phyloP scores from a whole-genome alignment of 2,888 invertebrate species.

The Drosophila anomalipes region DNA sequence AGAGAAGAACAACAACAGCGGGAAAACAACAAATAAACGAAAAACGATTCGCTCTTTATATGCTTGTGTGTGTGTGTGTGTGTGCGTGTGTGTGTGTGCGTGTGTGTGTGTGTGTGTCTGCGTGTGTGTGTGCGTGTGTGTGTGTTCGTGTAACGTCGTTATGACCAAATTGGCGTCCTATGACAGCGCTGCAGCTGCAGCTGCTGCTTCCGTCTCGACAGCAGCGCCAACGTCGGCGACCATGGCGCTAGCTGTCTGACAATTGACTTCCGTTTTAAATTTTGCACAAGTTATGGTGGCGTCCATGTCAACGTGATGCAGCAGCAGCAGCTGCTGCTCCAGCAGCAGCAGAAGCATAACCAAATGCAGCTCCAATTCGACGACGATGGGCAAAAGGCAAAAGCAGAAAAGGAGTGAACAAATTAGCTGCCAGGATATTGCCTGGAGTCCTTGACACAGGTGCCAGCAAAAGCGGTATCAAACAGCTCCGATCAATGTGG shows the following conservation, averaged over 20 bases:
- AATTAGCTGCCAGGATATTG: constrained; percentile 27
- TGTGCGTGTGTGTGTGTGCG: constrained; percentile 19
- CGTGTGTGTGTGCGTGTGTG: constrained; percentile 13
- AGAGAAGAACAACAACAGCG: neutral
- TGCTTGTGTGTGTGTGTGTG: constrained; percentile 7
- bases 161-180: constrained; percentile 49
- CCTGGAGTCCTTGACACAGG: constrained; percentile 71
- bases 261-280: constrained; percentile 79
- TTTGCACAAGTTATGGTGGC: constrained; percentile 75
- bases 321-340: constrained; percentile 6
- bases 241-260: constrained; percentile 71
- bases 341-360: constrained; percentile 23
- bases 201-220: constrained; percentile 72
- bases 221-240: constrained; percentile 57
- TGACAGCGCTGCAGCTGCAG: constrained; percentile 60
- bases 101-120: constrained; percentile 12
- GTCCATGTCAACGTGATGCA: constrained; percentile 42
- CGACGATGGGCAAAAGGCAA: constrained; percentile 18
- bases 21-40: constrained; percentile 3
- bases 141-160: constrained; percentile 35
- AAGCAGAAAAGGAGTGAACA: constrained; percentile 21
- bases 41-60: constrained; percentile 9
- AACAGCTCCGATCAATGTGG: constrained; percentile 54
- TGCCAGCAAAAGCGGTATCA: constrained; percentile 54
- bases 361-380: neutral